These are phyloP conservation scores for Sebastes melanostomus DNA, from an alignment of 2,797 vertebrate genomes.

Conservation along the genomic window DNA sequence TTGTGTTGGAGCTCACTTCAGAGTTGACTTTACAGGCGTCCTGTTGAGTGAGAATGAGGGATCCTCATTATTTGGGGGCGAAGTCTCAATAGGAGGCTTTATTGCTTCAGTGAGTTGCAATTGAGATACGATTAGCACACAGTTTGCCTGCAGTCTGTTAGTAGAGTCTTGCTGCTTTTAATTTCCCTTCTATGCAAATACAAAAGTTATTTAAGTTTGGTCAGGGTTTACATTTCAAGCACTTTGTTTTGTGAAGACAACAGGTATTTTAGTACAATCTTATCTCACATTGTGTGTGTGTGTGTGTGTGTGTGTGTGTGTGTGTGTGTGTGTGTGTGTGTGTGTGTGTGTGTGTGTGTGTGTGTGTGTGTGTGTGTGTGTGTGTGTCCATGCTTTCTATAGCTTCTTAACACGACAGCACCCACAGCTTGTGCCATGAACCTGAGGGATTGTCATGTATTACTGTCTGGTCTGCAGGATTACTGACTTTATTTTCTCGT, in stretches of 20 bases:
- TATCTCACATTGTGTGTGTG: neutral
- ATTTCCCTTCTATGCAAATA: slow-evolving; percentile 66
- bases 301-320: neutral
- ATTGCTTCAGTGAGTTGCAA: slow-evolving; percentile 70
- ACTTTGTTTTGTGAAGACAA: slow-evolving; percentile 6
- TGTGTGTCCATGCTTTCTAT: neutral
- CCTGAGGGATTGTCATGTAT: neutral
- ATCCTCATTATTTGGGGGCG: slow-evolving; percentile 57
- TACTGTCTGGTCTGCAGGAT: neutral
- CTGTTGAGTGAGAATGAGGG: slow-evolving; percentile 30
- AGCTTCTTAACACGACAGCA: neutral
- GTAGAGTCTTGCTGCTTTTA: slow-evolving; percentile 69
- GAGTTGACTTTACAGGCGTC: slow-evolving; percentile 40
- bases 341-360: neutral
- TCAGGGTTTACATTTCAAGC: slow-evolving; percentile 3
- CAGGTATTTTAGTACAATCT: neutral
- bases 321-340: neutral
- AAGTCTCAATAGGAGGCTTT: slow-evolving; percentile 67
- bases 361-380: neutral
- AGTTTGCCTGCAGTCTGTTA: slow-evolving; percentile 75
- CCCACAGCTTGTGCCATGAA: neutral
- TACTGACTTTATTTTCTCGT: neutral
- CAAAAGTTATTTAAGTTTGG: slow-evolving; percentile 66
- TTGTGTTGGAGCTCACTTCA: neutral
- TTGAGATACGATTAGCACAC: slow-evolving; percentile 73